Evolutionary conservation across 2,113 vertebrate species (phyloP).

Genomic region (Oncorhynchus gorbuscha): DNA sequence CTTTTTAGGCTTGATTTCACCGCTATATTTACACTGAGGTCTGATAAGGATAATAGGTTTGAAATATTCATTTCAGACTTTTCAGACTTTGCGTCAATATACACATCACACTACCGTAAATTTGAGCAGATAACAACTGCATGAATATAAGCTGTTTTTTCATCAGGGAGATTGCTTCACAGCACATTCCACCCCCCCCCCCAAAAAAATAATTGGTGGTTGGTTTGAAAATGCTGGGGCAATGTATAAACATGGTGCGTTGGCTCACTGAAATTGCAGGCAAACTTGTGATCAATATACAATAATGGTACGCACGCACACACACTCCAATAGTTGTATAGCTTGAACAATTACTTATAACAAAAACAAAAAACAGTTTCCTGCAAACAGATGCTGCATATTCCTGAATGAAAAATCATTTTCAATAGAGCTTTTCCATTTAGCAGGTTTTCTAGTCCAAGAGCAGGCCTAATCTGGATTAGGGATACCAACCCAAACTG

Average conservation of each 20-base stretch:
- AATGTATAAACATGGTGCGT: not conserved
- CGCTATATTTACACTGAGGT: constrained; percentile 41
- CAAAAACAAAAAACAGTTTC: too few relatives aligned
- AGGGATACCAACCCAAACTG: too few relatives aligned
- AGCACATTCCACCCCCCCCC: constrained; percentile 28
- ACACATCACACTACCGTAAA: not conserved
- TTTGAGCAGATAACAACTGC: not conserved
- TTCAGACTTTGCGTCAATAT: not conserved
- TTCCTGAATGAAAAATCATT: too few relatives aligned
- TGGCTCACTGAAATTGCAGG: not conserved
- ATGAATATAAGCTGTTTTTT: not conserved
- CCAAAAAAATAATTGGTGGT: too few relatives aligned
- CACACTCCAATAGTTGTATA: not conserved
- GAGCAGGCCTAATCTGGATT: too few relatives aligned
- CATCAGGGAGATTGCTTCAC: not conserved
- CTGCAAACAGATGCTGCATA: too few relatives aligned
- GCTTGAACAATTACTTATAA: constrained; percentile 4
- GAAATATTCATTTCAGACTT: not conserved
- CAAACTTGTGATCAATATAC: constrained; percentile 16
- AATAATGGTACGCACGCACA: constrained; percentile 18
- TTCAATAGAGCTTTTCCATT: too few relatives aligned
- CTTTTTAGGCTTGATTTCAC: constrained; percentile 9
- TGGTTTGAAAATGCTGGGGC: not conserved
- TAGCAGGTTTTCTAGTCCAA: too few relatives aligned
- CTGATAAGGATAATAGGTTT: constrained; percentile 3